phyloP scores from a whole-genome alignment of 2,888 invertebrate genomes.

The Acleris literana region DNA sequence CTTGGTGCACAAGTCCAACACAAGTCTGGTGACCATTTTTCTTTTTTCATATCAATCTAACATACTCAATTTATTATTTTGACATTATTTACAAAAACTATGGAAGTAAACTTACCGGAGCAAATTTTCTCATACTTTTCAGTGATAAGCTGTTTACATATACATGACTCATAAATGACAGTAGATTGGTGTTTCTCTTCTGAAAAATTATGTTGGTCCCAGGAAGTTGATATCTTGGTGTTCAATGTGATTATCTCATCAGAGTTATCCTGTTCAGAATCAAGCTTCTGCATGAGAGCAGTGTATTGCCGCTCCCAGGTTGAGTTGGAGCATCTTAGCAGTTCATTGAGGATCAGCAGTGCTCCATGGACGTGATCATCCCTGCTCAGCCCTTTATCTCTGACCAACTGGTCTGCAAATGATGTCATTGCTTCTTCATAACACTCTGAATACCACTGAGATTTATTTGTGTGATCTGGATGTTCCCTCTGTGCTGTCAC shows the following conservation, averaged over 20 bases:
- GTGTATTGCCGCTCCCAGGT: conserved; percentile 93
- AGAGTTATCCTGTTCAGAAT: conserved; percentile 70
- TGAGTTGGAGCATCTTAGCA: conserved; percentile 94
- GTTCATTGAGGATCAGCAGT: conserved; percentile 95
- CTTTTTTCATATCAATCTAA: too few species aligned
- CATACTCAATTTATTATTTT: too few species aligned
- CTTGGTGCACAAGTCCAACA: too few species aligned
- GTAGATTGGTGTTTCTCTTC: conserved; percentile 69
- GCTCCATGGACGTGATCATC: conserved; percentile 97
- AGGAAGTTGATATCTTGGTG: conserved; percentile 70
- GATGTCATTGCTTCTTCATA: conserved; percentile 94
- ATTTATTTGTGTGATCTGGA: conserved; percentile 93
- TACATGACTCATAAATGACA: conserved; percentile 89
- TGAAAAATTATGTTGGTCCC: conserved; percentile 58
- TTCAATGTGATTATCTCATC: conserved; percentile 82
- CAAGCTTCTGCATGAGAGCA: conserved; percentile 85
- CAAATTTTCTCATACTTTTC: conserved; percentile 94
- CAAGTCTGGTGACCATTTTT: too few species aligned
- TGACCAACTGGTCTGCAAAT: conserved; percentile 84
- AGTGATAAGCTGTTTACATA: conserved; percentile 91
- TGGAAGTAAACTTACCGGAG: conserved; percentile 62
- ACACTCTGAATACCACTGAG: conserved; percentile 96
- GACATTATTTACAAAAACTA: conserved; percentile 2
- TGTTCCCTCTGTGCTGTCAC: conserved; percentile 97
- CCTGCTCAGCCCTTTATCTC: conserved; percentile 87